Evolutionary conservation across 2,888 invertebrate species (phyloP), one percentile per base, ranked within the genome.

Genomic region (Ophion costatus): DNA sequence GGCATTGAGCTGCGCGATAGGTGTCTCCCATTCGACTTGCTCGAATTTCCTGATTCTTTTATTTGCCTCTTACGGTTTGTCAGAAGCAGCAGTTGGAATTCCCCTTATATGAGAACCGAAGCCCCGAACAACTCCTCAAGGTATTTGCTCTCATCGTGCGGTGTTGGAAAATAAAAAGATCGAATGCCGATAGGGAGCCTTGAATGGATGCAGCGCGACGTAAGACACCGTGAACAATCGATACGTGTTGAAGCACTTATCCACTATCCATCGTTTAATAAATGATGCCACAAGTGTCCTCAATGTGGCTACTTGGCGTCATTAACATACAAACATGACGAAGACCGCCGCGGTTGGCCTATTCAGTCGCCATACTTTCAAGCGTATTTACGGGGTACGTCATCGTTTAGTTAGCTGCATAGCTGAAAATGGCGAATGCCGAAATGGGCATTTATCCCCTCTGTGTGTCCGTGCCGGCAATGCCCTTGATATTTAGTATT

Each of bases 321-420:
- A 82, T 82, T 73, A 82, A 77, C 77, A 82, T 78, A 78, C 24
- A 69, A 67, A 66, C 73, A 71, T 82, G 71, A 82, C 77, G 73
- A 78, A 78, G 70, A 82, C 71, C 63, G n/a, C n/a, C n/a, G n/a
- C n/a, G 45, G 71, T 78, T 73, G 82, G 73, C 77, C 76, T 82
- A 57, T 80, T 70, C 78, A 70, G 20, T 42, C 78, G 42, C 64
- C 67, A n/a, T 57, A 51, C 20, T 33, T 67, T 14, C 66, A 66
- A 24, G 20, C 6, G 14, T 64, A 0, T 59, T 14, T 29, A 57
- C 10, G 29, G 38, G 29, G 38, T 33, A 70, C 70, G 78, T 82
- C 76, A 74, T 76, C 80, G 45, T 59, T 42, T 22, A 14, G 14
- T 70, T 42, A 57, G n/a, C 24, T 63, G 29, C 51, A 29, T 24